A percentile compares a stretch with the other conserved stretches of the same genome.
Evolutionary conservation across 2,888 invertebrate species (phyloP).

Genomic region (Diaprepes abbreviatus): DNA sequence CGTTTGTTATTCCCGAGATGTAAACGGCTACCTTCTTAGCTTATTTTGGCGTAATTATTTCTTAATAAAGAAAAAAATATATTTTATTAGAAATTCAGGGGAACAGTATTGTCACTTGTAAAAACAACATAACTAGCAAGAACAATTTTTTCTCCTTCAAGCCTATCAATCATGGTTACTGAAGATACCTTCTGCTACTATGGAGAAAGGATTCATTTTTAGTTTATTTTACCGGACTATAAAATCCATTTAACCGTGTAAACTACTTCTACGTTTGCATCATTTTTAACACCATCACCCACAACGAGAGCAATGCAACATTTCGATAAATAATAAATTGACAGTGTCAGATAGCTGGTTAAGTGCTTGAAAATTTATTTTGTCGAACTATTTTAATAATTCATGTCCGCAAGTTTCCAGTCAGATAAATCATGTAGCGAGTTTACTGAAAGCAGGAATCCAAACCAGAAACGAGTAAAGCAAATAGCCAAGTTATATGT

Average conservation of each 20-base stretch:
- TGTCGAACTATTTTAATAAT: constrained; percentile 43
- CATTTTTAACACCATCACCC: constrained; percentile 37
- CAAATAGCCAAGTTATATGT: background rate
- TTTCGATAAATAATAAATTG: constrained; percentile 46
- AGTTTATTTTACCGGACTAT: constrained; percentile 14
- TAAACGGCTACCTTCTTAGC: too few species aligned
- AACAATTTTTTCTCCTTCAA: too few species aligned
- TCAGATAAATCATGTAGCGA: constrained; percentile 40
- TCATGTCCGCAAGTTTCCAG: constrained; percentile 33
- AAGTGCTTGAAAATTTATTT: constrained; percentile 46
- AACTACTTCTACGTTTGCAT: constrained; percentile 20
- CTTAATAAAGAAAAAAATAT: too few species aligned
- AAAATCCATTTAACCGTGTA: constrained; percentile 12
- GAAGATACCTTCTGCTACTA: too few species aligned
- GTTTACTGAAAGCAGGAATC: constrained; percentile 30
- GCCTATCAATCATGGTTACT: too few species aligned
- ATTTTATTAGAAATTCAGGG: too few species aligned
- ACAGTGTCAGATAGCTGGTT: constrained; percentile 41
- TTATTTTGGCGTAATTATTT: too few species aligned
- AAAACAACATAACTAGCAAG: too few species aligned
- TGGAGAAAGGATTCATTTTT: too few species aligned
- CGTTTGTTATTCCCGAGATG: too few species aligned
- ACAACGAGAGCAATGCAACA: constrained; percentile 37
- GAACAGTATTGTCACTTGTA: too few species aligned
- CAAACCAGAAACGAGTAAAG: constrained; percentile 19